phyloP scores from a whole-genome alignment of 35 echinoderm and acorn worm species.

The Lytechinus variegatus region DNA sequence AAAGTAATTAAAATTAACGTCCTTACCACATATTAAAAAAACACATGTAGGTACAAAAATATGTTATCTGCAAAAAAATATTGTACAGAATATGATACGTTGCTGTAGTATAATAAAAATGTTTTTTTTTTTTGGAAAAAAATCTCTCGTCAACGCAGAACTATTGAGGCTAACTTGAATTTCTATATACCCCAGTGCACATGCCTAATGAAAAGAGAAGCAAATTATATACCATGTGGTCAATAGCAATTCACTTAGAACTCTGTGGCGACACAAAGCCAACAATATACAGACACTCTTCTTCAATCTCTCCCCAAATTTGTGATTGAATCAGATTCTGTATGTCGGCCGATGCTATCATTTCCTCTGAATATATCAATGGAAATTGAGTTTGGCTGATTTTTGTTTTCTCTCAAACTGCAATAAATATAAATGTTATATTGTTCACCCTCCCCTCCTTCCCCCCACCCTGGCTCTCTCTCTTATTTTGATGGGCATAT shows the following conservation, averaged over 20 bases:
- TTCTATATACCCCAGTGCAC: neutral
- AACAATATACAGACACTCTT: neutral
- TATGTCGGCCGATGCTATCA: neutral
- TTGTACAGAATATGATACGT: too few relatives aligned
- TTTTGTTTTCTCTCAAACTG: neutral
- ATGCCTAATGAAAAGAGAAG: neutral
- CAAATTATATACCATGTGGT: neutral
- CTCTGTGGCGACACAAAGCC: neutral
- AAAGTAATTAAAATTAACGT: too few relatives aligned
- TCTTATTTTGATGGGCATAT: neutral
- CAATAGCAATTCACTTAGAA: slow-evolving; percentile 13
- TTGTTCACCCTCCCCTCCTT: neutral
- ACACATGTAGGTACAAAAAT: too few relatives aligned
- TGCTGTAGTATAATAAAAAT: too few relatives aligned
- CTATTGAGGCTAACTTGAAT: neutral
- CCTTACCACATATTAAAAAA: too few relatives aligned
- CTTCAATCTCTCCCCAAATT: neutral
- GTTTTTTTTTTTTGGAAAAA: neutral
- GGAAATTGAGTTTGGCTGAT: neutral
- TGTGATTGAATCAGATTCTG: slow-evolving; percentile 19
- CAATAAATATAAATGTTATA: neutral
- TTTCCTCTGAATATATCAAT: neutral
- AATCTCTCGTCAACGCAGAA: neutral
- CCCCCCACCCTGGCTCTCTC: neutral
- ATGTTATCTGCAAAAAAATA: too few relatives aligned